These are phyloP conservation scores for Palythoa grandiflora DNA, from an alignment of 92 coral and sea anemone species.

Conservation along the genomic window DNA sequence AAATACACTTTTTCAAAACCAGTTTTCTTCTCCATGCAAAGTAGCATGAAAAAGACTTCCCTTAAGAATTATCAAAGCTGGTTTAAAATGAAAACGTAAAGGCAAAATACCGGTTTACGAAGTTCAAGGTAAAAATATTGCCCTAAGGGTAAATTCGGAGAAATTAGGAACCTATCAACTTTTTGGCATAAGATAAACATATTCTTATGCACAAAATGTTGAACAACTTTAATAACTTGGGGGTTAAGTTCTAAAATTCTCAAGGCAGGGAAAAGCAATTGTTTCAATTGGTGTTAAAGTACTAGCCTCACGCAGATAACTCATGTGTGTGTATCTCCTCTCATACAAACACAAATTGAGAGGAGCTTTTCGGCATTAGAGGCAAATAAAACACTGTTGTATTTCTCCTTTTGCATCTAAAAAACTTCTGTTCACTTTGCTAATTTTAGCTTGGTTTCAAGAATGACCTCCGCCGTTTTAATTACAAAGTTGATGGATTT, in stretches of 20 bases:
- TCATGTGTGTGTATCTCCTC: not conserved
- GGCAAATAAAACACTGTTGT: not conserved
- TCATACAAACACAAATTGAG: not conserved
- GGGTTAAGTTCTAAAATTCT: not conserved
- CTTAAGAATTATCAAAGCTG: too few relatives aligned
- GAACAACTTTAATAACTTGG: not conserved
- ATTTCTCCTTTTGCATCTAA: not conserved
- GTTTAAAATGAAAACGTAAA: too few relatives aligned
- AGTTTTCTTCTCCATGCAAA: too few relatives aligned
- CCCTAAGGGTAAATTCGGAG: not conserved
- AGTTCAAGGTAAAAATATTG: not conserved
- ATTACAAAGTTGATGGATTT: conserved; percentile 9
- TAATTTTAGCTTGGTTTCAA: not conserved
- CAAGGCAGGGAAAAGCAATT: not conserved
- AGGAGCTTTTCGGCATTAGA: not conserved
- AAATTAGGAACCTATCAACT: not conserved
- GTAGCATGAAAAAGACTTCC: too few relatives aligned
- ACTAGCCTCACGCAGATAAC: too few relatives aligned
- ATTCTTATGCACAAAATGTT: not conserved
- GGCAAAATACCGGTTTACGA: not conserved
- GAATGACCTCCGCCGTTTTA: not conserved
- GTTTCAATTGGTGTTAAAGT: not conserved
- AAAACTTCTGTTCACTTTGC: not conserved
- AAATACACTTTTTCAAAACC: too few relatives aligned
- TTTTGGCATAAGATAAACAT: not conserved